These are phyloP conservation scores for Rhinopithecus roxellana DNA, from an alignment of 2,113 vertebrate genomes.

Conservation along the genomic window DNA sequence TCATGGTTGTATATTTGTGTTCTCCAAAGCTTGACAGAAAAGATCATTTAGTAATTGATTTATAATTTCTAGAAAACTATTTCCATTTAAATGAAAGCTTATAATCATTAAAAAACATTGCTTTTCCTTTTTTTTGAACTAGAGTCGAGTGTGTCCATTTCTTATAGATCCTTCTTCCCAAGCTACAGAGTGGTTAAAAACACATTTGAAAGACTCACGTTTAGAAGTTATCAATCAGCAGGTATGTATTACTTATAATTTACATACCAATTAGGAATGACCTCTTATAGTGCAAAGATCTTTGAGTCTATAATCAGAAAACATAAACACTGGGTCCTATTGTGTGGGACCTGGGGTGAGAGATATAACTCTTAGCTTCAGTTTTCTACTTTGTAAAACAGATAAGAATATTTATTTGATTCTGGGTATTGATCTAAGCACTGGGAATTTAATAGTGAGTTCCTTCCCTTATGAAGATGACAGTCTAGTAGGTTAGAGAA, in stretches of 20 bases:
- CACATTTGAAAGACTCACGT: conserved; percentile 91
- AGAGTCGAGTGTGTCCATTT: conserved; percentile 96
- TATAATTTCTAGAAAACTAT: not conserved
- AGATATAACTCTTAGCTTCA: not conserved
- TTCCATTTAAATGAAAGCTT: conserved; percentile 24
- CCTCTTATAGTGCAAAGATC: not conserved
- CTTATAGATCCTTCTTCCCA: conserved; percentile 96
- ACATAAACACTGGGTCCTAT: not conserved
- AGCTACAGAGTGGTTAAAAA: conserved; percentile 95
- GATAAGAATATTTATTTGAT: not conserved
- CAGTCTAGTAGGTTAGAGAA: not conserved
- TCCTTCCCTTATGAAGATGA: not conserved
- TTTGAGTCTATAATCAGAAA: not conserved
- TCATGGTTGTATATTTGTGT: not conserved
- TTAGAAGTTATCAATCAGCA: conserved; percentile 97
- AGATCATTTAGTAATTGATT: not conserved
- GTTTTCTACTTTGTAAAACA: conserved; percentile 3
- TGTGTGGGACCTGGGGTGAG: not conserved
- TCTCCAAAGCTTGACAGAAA: conserved; percentile 5
- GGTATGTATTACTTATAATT: conserved; percentile 80
- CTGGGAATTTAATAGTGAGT: not conserved
- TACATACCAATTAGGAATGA: not conserved
- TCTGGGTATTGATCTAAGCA: not conserved
- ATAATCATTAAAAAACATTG: not conserved
- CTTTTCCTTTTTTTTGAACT: not conserved